Evolutionary conservation across 2,797 vertebrate genomes (phyloP), one percentile per base, ranked within the genome.

Genomic region (Lagocephalus sceleratus): DNA sequence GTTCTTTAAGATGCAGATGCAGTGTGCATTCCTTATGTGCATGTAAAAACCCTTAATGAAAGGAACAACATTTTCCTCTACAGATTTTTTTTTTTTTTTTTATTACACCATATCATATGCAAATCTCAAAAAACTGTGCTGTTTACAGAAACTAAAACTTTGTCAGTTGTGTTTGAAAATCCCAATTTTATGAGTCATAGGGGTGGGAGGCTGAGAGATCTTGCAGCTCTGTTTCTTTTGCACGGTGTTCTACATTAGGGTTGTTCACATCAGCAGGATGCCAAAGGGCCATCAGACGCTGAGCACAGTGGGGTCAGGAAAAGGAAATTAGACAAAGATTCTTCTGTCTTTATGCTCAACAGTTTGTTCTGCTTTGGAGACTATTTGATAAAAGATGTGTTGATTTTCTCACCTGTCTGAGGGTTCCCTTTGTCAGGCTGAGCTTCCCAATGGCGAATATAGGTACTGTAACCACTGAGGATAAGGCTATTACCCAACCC

Each of bases 321-420:
- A 14, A 25, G 23, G 48, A 17, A 20, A 19, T 42, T 15, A 15
- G 16, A 22, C 12, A 25, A 44, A 44, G 5, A 21, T 12, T 44
- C 43, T 6, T 1, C 9, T n/a, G 19, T 17, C 41, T 5, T 43
- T 20, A 20, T 20, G 17, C 9, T 15, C 3, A 2, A 41, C 40
- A n/a, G 16, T 16, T n/a, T n/a, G 16, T n/a, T n/a, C 17, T 41
- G 10, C 5, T 6, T 19, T 41, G 40, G 16, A 41, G 40, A 41
- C 38, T 40, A 2, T 41, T 16, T n/a, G 16, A 6, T 7, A 7
- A 3, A 17, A 22, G 14, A 12, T 35, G 20, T 54, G 16, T 20
- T 48, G n/a, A 20, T 57, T 32, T 38, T 44, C n/a, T 20, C 48
- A 71, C 68, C 19, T 75, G 47, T 55, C 16, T 61, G 23, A 71